Conservation (phyloP, 1,140 invertebrate species). For the Solenopsis fugax region DNA sequence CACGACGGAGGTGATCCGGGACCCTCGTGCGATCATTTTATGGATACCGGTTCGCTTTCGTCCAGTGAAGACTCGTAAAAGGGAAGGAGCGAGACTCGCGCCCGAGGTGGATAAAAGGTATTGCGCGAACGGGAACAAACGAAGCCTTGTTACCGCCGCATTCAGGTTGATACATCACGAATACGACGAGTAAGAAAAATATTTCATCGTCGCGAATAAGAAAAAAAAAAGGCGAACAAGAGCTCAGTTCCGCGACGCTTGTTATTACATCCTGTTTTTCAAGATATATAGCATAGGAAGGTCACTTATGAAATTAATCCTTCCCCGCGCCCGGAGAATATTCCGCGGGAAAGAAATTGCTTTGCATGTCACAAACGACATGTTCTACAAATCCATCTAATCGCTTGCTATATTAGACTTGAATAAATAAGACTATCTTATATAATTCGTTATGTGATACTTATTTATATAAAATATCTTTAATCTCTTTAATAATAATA, state of each 20-base stretch:
- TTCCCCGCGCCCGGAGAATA: background rate
- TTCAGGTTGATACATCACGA: slow-evolving; percentile 21
- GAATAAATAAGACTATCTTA: slow-evolving; percentile 39
- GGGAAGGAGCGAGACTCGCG: background rate
- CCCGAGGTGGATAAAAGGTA: background rate
- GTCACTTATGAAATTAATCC: slow-evolving; percentile 55
- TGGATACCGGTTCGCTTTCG: slow-evolving; percentile 44
- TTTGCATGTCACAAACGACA: slow-evolving; percentile 45
- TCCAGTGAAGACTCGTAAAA: slow-evolving; percentile 11
- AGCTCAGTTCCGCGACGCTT: slow-evolving; percentile 1
- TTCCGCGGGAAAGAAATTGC: slow-evolving; percentile 51
- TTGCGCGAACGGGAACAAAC: slow-evolving; percentile 30
- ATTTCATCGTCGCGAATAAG: slow-evolving; percentile 31
- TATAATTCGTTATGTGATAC: background rate
- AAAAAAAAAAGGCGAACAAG: background rate
- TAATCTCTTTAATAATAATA: background rate
- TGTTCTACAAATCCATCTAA: slow-evolving; percentile 51
- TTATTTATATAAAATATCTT: slow-evolving; percentile 5
- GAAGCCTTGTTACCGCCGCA: slow-evolving; percentile 32
- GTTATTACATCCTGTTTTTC: slow-evolving; percentile 54
- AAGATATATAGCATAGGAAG: slow-evolving; percentile 21
- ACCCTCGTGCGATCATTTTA: slow-evolving; percentile 59
- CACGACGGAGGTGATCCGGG: background rate
- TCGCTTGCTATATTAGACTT: slow-evolving; percentile 26
- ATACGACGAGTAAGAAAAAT: slow-evolving; percentile 14